Conservation (phyloP, 2,888 invertebrate genomes). For the Meliscaeva auricollis region DNA sequence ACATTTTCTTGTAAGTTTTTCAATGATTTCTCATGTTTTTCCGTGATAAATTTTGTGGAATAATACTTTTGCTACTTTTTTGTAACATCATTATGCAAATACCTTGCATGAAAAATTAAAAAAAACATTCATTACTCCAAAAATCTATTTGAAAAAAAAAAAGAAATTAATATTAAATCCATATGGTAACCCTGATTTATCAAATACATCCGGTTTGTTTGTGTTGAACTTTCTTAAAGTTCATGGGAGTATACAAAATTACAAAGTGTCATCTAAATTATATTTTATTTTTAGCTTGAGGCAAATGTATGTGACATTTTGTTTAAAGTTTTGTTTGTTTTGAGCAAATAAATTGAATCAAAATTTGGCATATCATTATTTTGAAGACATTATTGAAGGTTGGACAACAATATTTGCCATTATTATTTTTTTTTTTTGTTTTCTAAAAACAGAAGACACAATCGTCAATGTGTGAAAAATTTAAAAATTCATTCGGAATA, state of each 20-base stretch:
- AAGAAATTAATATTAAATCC: not conserved
- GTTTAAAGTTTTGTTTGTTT: conserved; percentile 24
- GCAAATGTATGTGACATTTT: conserved; percentile 26
- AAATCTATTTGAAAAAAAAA: not conserved
- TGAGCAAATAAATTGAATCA: conserved; percentile 35
- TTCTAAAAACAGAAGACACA: not conserved
- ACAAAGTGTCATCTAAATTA: conserved; percentile 12
- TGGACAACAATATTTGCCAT: not conserved
- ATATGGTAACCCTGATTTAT: not conserved
- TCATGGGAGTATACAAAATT: not conserved
- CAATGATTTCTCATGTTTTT: no score
- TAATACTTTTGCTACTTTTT: no score
- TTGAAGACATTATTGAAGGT: conserved; percentile 36
- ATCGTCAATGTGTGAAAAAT: not conserved
- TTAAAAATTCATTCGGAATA: conserved; percentile 1
- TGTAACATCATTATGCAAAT: no score
- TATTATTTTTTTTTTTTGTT: not conserved
- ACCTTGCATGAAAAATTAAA: no score
- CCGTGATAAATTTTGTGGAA: no score
- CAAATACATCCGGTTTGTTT: not conserved
- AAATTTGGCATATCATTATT: conserved; percentile 13
- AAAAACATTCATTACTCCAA: no score
- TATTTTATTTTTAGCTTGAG: not conserved
- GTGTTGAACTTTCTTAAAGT: conserved; percentile 26
- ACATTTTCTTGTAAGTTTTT: no score